Evolutionary conservation across 1,140 invertebrate genomes (phyloP).

Genomic region (Apis laboriosa): DNA sequence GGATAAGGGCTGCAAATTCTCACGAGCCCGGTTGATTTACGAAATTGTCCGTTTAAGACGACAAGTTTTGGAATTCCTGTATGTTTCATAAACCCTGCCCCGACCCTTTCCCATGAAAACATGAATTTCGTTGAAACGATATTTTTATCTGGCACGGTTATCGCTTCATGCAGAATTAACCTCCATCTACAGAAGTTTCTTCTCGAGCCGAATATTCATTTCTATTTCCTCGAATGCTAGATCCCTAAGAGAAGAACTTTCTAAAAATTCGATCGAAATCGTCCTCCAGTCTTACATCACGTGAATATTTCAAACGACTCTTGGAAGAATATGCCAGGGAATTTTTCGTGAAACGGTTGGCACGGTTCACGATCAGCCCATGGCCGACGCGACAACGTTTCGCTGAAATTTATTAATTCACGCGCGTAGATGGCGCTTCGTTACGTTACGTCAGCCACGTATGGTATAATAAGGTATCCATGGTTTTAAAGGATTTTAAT

Average conservation of each 20-base stretch:
- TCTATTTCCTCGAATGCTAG: background rate
- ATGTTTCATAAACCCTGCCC: slow-evolving; percentile 4
- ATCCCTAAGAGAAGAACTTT: background rate
- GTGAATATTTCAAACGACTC: background rate
- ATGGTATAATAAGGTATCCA: background rate
- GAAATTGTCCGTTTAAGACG: slow-evolving; percentile 34
- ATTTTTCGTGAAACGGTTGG: background rate
- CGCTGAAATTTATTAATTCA: background rate
- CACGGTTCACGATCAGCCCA: background rate
- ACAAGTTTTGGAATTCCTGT: slow-evolving; percentile 12
- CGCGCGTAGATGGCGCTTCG: background rate
- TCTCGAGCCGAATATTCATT: background rate
- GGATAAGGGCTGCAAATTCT: slow-evolving; percentile 38
- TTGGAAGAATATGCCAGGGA: background rate
- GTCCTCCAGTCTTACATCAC: background rate
- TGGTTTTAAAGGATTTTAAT: background rate
- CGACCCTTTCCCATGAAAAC: background rate
- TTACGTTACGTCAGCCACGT: background rate
- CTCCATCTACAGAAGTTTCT: background rate
- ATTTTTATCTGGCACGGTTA: slow-evolving; percentile 4
- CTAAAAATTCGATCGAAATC: slow-evolving; percentile 1
- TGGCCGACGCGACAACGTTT: background rate
- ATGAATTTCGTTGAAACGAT: background rate
- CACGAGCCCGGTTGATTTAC: slow-evolving; percentile 35
- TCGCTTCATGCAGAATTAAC: slow-evolving; percentile 33